Percentiles rank a stretch among this genome's conserved stretches.
These are phyloP conservation scores for Drosophila trapezifrons DNA, from an alignment of 1,140 invertebrate species.

Conservation along the genomic window DNA sequence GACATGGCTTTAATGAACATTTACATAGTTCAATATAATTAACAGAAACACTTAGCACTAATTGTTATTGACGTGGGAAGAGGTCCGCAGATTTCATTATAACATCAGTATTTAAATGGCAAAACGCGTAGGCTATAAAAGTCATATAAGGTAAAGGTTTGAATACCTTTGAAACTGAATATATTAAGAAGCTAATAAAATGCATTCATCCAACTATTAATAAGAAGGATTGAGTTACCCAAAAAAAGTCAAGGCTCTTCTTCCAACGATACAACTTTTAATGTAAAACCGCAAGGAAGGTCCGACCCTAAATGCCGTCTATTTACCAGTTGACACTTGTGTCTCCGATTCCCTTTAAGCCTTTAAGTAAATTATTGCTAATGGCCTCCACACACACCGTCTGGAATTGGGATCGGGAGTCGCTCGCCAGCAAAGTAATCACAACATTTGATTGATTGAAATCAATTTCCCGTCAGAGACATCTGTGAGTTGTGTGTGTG, in stretches of 20 bases:
- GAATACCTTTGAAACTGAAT: no score
- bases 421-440: conserved; percentile 73
- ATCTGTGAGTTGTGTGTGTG: conserved; percentile 27
- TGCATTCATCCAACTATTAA: no score
- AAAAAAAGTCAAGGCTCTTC: not conserved
- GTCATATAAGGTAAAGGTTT: no score
- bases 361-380: conserved; percentile 80
- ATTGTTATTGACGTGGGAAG: no score
- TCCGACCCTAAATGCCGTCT: conserved; percentile 12
- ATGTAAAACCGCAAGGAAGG: not conserved
- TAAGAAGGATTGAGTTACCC: no score
- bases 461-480: conserved; percentile 80
- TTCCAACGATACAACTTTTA: not conserved
- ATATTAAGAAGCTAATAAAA: no score
- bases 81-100: no score
- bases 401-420: conserved; percentile 10
- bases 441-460: conserved; percentile 83
- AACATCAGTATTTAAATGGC: no score
- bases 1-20: no score
- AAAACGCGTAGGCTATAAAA: no score
- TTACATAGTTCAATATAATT: no score
- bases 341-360: conserved; percentile 66
- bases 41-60: no score
- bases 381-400: conserved; percentile 64
- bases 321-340: conserved; percentile 47